These are phyloP conservation scores for Coenonympha glycerion DNA, from an alignment of 2,888 invertebrate genomes.

Conservation along the genomic window DNA sequence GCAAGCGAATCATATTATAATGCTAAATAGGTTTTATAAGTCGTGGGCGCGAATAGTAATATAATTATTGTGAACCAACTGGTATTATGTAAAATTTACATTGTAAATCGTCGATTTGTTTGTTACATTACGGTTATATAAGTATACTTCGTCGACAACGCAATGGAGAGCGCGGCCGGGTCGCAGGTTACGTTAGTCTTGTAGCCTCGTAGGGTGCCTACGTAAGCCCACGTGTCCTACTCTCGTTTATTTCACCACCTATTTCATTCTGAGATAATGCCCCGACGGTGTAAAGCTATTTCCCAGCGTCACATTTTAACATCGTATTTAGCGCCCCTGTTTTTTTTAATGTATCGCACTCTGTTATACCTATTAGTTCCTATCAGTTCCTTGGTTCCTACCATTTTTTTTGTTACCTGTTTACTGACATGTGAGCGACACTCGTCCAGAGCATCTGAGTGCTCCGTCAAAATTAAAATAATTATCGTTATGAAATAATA, in stretches of 20 bases:
- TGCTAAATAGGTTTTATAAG: constrained; percentile 27
- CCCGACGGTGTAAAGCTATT: too few relatives aligned
- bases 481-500: too few relatives aligned
- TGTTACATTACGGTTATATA: constrained; percentile 62
- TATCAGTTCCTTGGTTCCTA: too few relatives aligned
- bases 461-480: too few relatives aligned
- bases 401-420: too few relatives aligned
- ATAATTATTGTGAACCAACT: constrained; percentile 58
- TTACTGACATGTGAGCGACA: too few relatives aligned
- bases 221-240: constrained; percentile 18
- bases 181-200: constrained; percentile 62
- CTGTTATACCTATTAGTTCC: too few relatives aligned
- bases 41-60: constrained; percentile 49
- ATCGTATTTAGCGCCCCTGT: too few relatives aligned
- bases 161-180: constrained; percentile 54
- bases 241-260: constrained; percentile 17
- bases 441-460: too few relatives aligned
- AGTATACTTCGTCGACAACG: constrained; percentile 55
- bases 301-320: too few relatives aligned
- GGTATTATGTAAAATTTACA: constrained; percentile 70
- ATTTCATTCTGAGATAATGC: neutral
- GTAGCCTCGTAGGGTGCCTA: constrained; percentile 27
- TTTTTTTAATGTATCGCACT: too few relatives aligned
- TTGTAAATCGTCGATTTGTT: constrained; percentile 67
- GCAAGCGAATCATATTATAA: constrained; percentile 15